Base-by-base conservation (phyloP, 2,113 vertebrate genomes). In the Microtus oregoni region DNA sequence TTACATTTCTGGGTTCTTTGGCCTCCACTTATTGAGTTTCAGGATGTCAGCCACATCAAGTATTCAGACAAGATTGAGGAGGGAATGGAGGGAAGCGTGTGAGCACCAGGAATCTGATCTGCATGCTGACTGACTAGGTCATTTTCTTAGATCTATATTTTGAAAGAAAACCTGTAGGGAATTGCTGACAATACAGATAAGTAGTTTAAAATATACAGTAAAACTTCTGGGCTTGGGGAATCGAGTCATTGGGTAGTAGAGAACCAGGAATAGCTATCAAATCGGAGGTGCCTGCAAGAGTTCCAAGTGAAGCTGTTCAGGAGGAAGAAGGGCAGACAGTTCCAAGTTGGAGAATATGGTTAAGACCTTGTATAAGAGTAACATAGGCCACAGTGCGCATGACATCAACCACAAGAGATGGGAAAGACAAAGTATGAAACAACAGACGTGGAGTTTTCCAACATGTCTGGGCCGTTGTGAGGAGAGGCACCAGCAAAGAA, bases 1-100 rank as follows among this genome's bases (percentile, higher is more conserved):
- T 94, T 98, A 94, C 3, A 99, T 99, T 90, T 99, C 99, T 0
- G 99, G 99, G 98, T 99, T 99, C 99, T 99, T 99, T 99, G 99
- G 98, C 97, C 99, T 99, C 95, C 95, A 97, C 98, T 99, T 99
- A 98, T 99, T 99, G 72, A 99, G 99, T 97, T 96, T 98, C 97
- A 98, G 98, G 97, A 99, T 99, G 98, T 99, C 99, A 1, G 96
- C 98, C 97, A 99, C 92, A 96, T 99, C 98, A 15, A 99, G 99
- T 98, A 99, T 99, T 98, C 99, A 98, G 98, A 96, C 99, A 99
- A 61, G 35, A 7, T 28, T 28, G 81, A 41, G n/a, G 55, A 63
- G 35, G 28, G 12, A 83, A 9, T 13, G 7, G 6, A 83, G 22
- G 99, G 96, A 70, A 70, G 65, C 2, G 0, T 35, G 30, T 70